Evolutionary conservation across 2,888 invertebrate species (phyloP).

Genomic region (Eupithecia subfuscata): DNA sequence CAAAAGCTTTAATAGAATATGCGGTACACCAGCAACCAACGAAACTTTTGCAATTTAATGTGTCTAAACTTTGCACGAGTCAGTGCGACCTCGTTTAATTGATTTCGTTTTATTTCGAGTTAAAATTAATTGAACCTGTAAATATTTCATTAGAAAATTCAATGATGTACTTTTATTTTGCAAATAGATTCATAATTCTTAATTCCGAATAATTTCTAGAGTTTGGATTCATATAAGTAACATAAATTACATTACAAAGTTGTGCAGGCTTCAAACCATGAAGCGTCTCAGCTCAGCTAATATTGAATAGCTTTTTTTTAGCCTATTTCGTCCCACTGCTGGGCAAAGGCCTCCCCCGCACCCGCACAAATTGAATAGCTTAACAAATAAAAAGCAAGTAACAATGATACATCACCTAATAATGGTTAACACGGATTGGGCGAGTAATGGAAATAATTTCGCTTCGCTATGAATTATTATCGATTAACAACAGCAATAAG

Average conservation of each 20-base stretch:
- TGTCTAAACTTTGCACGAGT: constrained; percentile 38
- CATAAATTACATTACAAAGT: background rate
- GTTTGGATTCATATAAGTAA: background rate
- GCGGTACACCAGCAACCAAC: constrained; percentile 38
- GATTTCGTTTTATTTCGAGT: constrained; percentile 33
- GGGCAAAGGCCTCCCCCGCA: no score
- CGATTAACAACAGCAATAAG: constrained; percentile 63
- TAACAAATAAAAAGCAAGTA: constrained; percentile 18
- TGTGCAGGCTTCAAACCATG: background rate
- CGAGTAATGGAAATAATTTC: constrained; percentile 40
- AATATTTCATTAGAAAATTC: constrained; percentile 5
- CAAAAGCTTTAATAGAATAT: constrained; percentile 45
- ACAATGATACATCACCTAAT: constrained; percentile 35
- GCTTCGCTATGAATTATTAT: constrained; percentile 49
- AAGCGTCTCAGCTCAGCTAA: background rate
- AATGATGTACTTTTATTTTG: background rate
- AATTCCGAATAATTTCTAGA: constrained; percentile 1
- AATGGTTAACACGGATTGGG: constrained; percentile 35
- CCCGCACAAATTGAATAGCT: constrained; percentile 4
- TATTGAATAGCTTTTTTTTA: constrained; percentile 2
- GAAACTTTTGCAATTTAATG: constrained; percentile 46
- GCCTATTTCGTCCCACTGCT: no score
- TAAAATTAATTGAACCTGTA: constrained; percentile 24
- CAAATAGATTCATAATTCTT: background rate
- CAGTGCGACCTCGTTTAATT: constrained; percentile 38